phyloP scores from a whole-genome alignment of 2,113 vertebrate species.

The Tragulus kanchil region DNA sequence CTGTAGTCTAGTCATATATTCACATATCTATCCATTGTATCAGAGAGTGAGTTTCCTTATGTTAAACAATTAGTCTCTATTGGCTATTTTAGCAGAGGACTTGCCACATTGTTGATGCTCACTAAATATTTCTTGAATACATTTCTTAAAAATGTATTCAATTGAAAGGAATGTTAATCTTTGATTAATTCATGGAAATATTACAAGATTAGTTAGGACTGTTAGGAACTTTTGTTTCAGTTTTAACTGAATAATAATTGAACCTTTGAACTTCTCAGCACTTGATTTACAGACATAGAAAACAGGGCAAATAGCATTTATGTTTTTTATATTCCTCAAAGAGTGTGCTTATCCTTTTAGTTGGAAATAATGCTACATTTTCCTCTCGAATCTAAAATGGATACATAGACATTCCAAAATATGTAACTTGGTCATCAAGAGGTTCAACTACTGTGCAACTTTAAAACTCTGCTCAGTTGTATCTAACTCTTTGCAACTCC shows the following conservation, averaged over 20 bases:
- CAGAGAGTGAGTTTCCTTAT: no score
- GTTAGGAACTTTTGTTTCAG: not conserved
- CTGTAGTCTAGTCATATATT: not conserved
- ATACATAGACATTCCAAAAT: not conserved
- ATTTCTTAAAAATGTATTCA: not conserved
- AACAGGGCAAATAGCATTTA: not conserved
- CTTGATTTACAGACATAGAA: slow-evolving; percentile 17
- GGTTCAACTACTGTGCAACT: not conserved
- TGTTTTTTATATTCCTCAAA: not conserved
- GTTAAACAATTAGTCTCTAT: not conserved
- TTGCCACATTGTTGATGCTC: not conserved
- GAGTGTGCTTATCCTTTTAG: not conserved
- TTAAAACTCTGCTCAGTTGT: no score
- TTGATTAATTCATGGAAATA: not conserved
- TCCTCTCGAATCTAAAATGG: not conserved
- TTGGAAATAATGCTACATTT: not conserved
- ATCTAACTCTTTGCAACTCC: no score
- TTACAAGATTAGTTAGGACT: not conserved
- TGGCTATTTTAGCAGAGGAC: not conserved
- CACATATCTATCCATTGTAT: not conserved
- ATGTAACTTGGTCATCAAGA: not conserved
- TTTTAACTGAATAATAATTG: not conserved
- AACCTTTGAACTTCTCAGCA: not conserved
- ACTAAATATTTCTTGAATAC: not conserved
- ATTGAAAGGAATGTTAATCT: not conserved